Percentiles rank a stretch among this genome's conserved stretches.
phyloP scores from a whole-genome alignment of 2,888 invertebrate genomes.

The Achlya flavicornis region DNA sequence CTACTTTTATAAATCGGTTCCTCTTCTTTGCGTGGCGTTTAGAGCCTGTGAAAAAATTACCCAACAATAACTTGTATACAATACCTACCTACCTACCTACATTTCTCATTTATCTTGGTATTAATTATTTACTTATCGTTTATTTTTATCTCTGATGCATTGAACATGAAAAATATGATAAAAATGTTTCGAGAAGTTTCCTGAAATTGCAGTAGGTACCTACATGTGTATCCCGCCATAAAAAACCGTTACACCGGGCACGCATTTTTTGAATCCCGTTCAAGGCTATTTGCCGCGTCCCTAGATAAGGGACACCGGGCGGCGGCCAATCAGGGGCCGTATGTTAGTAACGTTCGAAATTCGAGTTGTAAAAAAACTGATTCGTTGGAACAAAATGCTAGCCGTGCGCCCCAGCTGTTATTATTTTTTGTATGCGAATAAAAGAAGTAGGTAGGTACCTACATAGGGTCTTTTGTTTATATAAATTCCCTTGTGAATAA shows the following conservation, averaged over 20 bases:
- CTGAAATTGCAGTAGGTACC: background rate
- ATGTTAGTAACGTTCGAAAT: constrained; percentile 64
- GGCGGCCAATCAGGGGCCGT: constrained; percentile 64
- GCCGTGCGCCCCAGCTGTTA: constrained; percentile 25
- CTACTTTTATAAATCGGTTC: background rate
- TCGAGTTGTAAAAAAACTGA: constrained; percentile 32
- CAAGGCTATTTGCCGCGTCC: constrained; percentile 67
- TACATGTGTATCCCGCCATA: constrained; percentile 32
- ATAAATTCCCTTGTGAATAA: background rate
- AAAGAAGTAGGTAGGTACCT: background rate
- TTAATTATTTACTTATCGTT: background rate
- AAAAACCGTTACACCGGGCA: constrained; percentile 59
- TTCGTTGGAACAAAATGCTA: constrained; percentile 4
- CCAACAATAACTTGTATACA: too few species aligned
- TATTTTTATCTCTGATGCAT: constrained; percentile 5
- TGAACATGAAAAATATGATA: background rate
- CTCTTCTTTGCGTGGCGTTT: background rate
- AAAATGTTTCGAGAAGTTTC: background rate
- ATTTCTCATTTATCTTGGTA: background rate
- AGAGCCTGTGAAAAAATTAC: background rate
- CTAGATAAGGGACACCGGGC: constrained; percentile 67
- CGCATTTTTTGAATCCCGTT: constrained; percentile 56
- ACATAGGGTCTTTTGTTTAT: background rate
- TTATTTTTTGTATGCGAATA: background rate
- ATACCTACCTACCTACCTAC: too few species aligned